Evolutionary conservation across 2,797 vertebrate species (phyloP).

Genomic region (Podargus strigoides): DNA sequence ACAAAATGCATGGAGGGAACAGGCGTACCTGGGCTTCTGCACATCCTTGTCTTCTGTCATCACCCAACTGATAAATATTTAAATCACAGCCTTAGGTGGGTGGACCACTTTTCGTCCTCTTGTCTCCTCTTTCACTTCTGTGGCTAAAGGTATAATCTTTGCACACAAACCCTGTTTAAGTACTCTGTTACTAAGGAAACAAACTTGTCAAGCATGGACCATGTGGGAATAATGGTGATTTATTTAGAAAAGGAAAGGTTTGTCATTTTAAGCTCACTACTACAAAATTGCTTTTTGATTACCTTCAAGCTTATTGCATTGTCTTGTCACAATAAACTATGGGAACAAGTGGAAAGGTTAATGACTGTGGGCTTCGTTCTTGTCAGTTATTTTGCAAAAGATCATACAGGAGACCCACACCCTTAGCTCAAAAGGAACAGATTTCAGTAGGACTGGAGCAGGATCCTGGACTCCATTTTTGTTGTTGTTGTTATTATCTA

Average conservation of each 20-base stretch:
- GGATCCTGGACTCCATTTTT: neutral
- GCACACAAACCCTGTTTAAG: constrained; percentile 68
- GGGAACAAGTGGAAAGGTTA: constrained; percentile 79
- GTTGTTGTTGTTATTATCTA: neutral
- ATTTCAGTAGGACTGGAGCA: neutral
- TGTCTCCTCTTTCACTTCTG: constrained; percentile 45
- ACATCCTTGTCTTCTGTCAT: neutral
- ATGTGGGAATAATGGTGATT: constrained; percentile 79
- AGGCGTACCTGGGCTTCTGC: neutral
- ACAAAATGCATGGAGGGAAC: neutral
- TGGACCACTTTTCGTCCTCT: neutral
- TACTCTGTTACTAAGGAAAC: constrained; percentile 81
- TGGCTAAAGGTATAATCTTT: constrained; percentile 60
- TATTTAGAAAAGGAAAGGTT: constrained; percentile 80
- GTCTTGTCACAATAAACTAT: constrained; percentile 82
- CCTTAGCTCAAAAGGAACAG: neutral
- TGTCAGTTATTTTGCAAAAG: constrained; percentile 67
- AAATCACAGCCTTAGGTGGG: neutral
- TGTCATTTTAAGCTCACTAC: constrained; percentile 79
- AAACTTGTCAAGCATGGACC: constrained; percentile 75
- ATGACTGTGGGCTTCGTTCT: constrained; percentile 72
- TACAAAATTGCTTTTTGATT: constrained; percentile 82
- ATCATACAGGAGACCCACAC: constrained; percentile 38
- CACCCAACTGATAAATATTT: neutral
- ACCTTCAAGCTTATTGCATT: constrained; percentile 78